phyloP scores from a whole-genome alignment of 1,140 invertebrate species.

The Whitmania pigra region DNA sequence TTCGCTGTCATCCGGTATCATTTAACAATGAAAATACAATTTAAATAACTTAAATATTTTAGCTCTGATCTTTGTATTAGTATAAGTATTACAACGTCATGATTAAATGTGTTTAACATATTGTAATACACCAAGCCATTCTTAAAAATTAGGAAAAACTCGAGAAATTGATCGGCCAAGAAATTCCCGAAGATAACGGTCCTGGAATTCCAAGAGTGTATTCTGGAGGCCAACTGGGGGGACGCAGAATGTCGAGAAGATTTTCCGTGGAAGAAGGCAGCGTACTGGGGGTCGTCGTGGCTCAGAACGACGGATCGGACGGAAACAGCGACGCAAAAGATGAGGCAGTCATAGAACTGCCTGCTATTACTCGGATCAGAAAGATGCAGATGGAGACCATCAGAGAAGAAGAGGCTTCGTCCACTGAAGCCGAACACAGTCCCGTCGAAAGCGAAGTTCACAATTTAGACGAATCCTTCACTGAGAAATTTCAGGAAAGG shows the following conservation, averaged over 20 bases:
- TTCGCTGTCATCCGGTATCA: neutral
- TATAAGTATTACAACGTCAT: too few relatives aligned
- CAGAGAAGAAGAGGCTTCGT: neutral
- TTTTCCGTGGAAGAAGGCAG: slow-evolving; percentile 6
- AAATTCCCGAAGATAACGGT: neutral
- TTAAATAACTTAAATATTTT: too few relatives aligned
- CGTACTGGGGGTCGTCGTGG: neutral
- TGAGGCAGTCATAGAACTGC: slow-evolving; percentile 9
- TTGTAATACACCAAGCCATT: too few relatives aligned
- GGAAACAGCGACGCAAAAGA: neutral
- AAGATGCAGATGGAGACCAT: slow-evolving; percentile 9
- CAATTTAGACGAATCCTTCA: too few relatives aligned
- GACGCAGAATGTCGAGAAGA: neutral
- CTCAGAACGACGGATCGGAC: neutral
- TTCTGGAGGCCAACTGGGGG: neutral
- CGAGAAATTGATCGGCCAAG: slow-evolving; percentile 10
- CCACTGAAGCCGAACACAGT: neutral
- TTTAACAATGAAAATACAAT: neutral
- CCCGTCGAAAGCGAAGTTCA: too few relatives aligned
- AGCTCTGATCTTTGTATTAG: too few relatives aligned
- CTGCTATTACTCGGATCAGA: neutral
- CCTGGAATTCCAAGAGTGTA: neutral
- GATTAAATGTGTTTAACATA: too few relatives aligned
- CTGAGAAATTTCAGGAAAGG: too few relatives aligned
- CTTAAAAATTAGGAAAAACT: neutral